A percentile compares a stretch with the other conserved stretches of the same genome.
Evolutionary conservation across 1,140 invertebrate genomes (phyloP).

Genomic region (Bombus confusus): DNA sequence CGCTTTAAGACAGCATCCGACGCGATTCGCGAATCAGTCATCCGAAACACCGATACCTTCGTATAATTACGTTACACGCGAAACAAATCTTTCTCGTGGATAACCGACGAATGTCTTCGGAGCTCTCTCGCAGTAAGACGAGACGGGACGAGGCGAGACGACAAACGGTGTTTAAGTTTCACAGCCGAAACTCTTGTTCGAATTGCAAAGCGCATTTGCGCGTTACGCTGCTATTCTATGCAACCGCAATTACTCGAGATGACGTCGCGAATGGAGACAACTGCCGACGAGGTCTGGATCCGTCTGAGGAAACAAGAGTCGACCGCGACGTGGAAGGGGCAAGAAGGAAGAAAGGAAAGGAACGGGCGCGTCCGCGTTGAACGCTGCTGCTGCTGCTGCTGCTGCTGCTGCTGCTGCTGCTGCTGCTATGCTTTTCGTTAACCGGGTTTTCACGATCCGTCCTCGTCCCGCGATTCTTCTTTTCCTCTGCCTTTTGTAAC

Average conservation of each 20-base stretch:
- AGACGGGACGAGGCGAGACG: not conserved
- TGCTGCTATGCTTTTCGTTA: not conserved
- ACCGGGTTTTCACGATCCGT: constrained; percentile 14
- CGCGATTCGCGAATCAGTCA: not conserved
- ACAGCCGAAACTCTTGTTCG: constrained; percentile 16
- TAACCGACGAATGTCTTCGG: not conserved
- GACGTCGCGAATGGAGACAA: constrained; percentile 50
- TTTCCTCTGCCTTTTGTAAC: not conserved
- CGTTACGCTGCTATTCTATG: constrained; percentile 30
- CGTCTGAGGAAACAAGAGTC: constrained; percentile 31
- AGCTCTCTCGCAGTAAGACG: not conserved
- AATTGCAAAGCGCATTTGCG: constrained; percentile 49
- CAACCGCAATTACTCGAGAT: constrained; percentile 55
- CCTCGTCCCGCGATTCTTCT: not conserved
- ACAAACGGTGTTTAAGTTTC: constrained; percentile 34
- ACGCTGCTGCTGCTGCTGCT: no score
- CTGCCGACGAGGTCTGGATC: not conserved
- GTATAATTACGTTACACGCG: not conserved
- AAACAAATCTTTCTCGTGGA: not conserved
- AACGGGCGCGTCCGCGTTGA: not conserved
- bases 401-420: not conserved
- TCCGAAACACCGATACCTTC: not conserved
- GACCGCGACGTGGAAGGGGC: not conserved
- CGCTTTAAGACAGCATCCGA: no score
- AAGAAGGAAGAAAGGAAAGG: not conserved